Evolutionary conservation across 2,888 invertebrate genomes (phyloP), one percentile per base, ranked within the genome.

Genomic region (Malthinus flaveolus): DNA sequence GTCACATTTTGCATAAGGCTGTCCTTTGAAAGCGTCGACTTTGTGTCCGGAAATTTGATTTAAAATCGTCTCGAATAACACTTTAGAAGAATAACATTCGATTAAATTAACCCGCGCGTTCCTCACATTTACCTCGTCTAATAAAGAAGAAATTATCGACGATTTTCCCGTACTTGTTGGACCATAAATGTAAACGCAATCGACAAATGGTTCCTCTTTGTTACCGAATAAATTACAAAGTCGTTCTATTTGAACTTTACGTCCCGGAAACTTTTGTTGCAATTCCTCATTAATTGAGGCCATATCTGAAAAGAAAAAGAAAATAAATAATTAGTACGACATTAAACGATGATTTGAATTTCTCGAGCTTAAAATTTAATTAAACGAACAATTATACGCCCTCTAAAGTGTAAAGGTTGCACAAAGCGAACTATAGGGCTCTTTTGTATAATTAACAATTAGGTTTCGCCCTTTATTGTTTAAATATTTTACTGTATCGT

Each of bases 141-240:
- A 75, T 8, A 91, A 77, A 7, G 83, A 79, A 50, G 81, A 82
- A 3, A 90, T 75, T 56, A 93, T 83, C 11, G 87, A 76, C n/a
- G 88, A 86, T 82, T 95, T 95, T 31, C 94, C 95, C 13, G 90
- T 90, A 7, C 90, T 88, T 66, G 91, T 86, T 74, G 89, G 89
- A n/a, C 95, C 95, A 75, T 88, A 88, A 51, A 93, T 69, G 80
- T 90, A 93, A 68, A 95, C 78, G 65, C 86, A 84, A 65, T 85
- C 81, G 12, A 89, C 88, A 72, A 88, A 80, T 12, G 85, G 82
- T 73, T 89, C 88, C 63, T 84, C 82, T 15, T 64, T 55, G 48
- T 75, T 72, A 1, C 84, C 85, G 62, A 73, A 75, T 15, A 77
- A 68, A 65, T 74, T 73, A 65, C 69, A 71, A 23, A 79, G 72